Evolutionary conservation across 2,888 invertebrate genomes (phyloP).

Genomic region (Pedicia rivosa): DNA sequence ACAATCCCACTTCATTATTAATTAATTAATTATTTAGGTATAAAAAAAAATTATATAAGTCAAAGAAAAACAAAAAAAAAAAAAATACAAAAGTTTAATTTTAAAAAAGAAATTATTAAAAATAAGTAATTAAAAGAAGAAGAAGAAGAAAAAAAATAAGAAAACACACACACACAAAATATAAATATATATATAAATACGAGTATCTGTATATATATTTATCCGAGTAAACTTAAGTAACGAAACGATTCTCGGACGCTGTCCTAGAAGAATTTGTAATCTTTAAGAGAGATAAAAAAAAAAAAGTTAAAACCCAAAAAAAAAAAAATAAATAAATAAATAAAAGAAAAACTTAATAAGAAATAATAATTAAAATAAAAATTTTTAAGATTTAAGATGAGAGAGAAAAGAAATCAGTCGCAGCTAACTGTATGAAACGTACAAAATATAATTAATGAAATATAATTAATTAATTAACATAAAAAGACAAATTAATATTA

Average conservation of each 20-base stretch:
- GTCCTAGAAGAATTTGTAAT: too few relatives aligned
- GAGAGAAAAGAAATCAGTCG: background rate
- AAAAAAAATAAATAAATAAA: background rate
- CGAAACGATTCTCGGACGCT: too few relatives aligned
- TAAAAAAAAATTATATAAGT: conserved; percentile 5
- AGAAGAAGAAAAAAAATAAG: background rate
- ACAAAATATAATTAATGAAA: background rate
- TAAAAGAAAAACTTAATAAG: background rate
- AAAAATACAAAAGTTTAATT: conserved; percentile 1
- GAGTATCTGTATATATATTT: too few relatives aligned
- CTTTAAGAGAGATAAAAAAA: background rate
- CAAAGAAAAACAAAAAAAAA: conserved; percentile 5
- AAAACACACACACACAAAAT: background rate
- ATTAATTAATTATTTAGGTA: background rate
- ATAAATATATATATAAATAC: background rate
- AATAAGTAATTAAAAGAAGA: conserved; percentile 1
- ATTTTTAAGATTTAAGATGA: background rate
- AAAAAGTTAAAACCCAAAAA: background rate
- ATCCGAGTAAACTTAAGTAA: too few relatives aligned
- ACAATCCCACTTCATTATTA: background rate
- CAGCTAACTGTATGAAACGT: too few relatives aligned
- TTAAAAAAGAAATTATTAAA: conserved; percentile 2
- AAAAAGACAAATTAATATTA: background rate
- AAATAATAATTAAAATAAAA: background rate
- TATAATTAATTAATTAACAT: background rate